Percentiles rank a stretch among this genome's conserved stretches.
These are phyloP conservation scores for Trematomus bernacchii DNA, from an alignment of 2,797 vertebrate species.

Conservation along the genomic window DNA sequence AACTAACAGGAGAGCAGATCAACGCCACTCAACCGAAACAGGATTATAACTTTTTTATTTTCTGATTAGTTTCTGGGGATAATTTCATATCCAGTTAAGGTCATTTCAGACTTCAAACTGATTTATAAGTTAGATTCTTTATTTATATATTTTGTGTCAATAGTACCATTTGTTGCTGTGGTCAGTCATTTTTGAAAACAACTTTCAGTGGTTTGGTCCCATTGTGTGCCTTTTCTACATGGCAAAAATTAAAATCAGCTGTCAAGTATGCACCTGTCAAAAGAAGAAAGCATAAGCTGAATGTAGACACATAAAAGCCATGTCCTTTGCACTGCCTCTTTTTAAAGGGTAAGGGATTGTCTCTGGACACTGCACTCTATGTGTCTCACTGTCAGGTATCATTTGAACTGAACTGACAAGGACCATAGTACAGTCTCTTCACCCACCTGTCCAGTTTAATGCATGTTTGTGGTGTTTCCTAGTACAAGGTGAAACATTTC, in stretches of 20 bases:
- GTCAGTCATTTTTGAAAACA: neutral
- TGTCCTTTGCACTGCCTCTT: conserved; percentile 51
- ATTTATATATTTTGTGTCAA: neutral
- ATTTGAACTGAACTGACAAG: conserved; percentile 74
- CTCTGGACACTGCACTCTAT: conserved; percentile 62
- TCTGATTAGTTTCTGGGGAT: neutral
- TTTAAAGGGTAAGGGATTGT: conserved; percentile 64
- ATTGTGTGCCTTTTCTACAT: conserved; percentile 7
- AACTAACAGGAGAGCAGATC: conserved; percentile 74
- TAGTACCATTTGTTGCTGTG: neutral
- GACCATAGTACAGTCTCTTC: conserved; percentile 62
- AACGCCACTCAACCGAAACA: conserved; percentile 62
- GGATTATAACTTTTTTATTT: conserved; percentile 27
- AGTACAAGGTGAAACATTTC: conserved; percentile 79
- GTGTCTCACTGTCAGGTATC: conserved; percentile 74
- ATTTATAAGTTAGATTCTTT: neutral
- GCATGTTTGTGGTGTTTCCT: conserved; percentile 54
- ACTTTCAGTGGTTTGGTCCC: neutral
- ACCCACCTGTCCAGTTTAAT: conserved; percentile 71
- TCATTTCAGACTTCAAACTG: neutral
- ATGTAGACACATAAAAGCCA: conserved; percentile 49
- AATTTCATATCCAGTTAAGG: neutral
- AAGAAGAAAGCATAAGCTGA: conserved; percentile 38
- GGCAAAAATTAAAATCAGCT: conserved; percentile 24
- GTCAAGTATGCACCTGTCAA: conserved; percentile 48